Evolutionary conservation across 1,140 invertebrate genomes (phyloP), one percentile per base, ranked within the genome.

Genomic region (Drosophila ficusphila): DNA sequence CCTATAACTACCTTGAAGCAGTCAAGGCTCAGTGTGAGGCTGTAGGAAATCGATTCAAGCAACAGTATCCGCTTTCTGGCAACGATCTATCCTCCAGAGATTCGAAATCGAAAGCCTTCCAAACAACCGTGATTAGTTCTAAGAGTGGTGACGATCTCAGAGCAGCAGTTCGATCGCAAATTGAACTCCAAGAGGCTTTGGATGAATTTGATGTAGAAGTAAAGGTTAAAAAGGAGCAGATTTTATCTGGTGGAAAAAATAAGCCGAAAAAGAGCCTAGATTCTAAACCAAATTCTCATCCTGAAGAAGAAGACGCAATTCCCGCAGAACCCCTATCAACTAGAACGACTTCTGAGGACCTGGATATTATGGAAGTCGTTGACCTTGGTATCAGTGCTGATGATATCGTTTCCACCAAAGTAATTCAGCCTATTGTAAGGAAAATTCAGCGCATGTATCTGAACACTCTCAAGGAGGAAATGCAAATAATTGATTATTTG

Each of bases 71-170:
- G 2, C 8, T 11, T 0, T 19, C 1, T 1, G 36, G 41, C 3
- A 34, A 62, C 0, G 21, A 38, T 0, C 56, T 31, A 0, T 2
- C 18, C 0, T 62, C 47, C 4, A 49, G 29, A 11, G 12, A 14
- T 1, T 14, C 12, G 3, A 42, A 46, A 18, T 49, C 68, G 0
- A 38, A 29, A 4, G 14, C 4, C 3, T 73, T 76, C 0, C n/a
- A 19, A 0, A 41, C 46, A 11, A 88, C 78, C 0, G 56, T 83
- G 1, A 79, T 90, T 4, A 81, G 86, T 11, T 38, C 49, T 1
- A 83, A 75, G 8, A 88, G 79, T 31, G 83, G 67, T 6, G 53
- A 69, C 2, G 54, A 85, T 6, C 54, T 90, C 16, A 77, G 76
- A 7, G 34, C 47, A 2, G 29, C 71, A 11, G 79, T 90, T 0